Base-by-base conservation (phyloP, 2,888 invertebrate genomes). In the Sphaerophoria taeniata region DNA sequence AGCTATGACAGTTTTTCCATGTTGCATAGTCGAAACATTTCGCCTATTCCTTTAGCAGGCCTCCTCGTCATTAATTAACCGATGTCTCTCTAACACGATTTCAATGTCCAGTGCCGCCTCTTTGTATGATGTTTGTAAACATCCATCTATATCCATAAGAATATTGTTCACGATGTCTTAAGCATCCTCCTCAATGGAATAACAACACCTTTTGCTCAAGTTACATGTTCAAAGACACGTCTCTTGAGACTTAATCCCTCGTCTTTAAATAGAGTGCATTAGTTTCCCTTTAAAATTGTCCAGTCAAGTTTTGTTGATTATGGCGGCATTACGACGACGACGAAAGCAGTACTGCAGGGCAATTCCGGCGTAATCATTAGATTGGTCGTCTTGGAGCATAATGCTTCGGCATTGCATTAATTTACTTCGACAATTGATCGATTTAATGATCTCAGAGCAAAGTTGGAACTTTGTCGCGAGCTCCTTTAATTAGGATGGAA, bases 351-450 rank as follows among this genome's bases (percentile, higher is more conserved):
- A 39, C 51, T 51, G 33, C 33, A 14, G 36, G 5, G 36, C 56
- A 45, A 33, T 45, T 53, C 51, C 34, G 71, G 12, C 24, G 36
- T n/a, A 49, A 53, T 67, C 53, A 51, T 53, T 45, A 67, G 16
- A 49, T 24, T 43, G 61, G 53, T 47, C 56, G 63, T 67, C 45
- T 51, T 24, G 31, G 47, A 75, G 60, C 84, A 72, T 56, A 72
- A 72, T 80, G 81, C 73, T 36, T 24, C 34, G 58, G 60, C 67
- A 85, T 81, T 80, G 85, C 69, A 85, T 73, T 85, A 85, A 85
- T 81, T 81, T 58, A 77, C 69, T 77, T 60, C 81, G 85, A 85
- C 85, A 85, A 85, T 85, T 85, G 85, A 85, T 85, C 85, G 85
- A 85, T 85, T 85, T 85, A 85, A 85, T 85, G 81, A 67, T 80